A percentile compares a stretch with the other conserved stretches of the same genome.
Evolutionary conservation across 2,888 invertebrate genomes (phyloP).

Genomic region (Sicus ferrugineus): DNA sequence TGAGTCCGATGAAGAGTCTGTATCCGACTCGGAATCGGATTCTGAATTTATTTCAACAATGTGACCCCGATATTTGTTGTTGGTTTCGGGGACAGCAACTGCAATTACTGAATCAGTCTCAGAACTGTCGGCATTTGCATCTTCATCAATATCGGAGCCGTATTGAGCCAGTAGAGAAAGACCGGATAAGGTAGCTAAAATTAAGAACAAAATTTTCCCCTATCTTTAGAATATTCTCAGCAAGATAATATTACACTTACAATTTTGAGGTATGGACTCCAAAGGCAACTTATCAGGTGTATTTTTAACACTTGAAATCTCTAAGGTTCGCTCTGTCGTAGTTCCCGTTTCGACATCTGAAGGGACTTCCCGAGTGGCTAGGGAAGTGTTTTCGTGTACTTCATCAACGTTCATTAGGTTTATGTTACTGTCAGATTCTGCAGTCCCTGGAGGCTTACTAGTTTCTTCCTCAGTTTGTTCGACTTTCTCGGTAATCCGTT

Average conservation of each 20-base stretch:
- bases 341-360: no score
- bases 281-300: no score
- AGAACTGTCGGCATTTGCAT: conserved; percentile 20
- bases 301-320: neutral
- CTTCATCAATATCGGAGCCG: conserved; percentile 47
- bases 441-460: no score
- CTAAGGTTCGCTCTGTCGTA: no score
- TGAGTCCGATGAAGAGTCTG: conserved; percentile 41
- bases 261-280: neutral
- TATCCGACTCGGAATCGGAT: conserved; percentile 44
- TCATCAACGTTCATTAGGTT: no score
- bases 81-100: conserved; percentile 44
- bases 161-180: conserved; percentile 56
- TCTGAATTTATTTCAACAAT: conserved; percentile 52
- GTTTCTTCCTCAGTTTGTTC: no score
- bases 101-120: conserved; percentile 54
- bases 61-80: conserved; percentile 46
- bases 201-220: neutral
- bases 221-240: neutral
- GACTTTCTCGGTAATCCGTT: no score
- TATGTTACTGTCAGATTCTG: no score
- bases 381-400: no score
- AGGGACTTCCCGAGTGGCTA: no score
- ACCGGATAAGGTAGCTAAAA: conserved; percentile 38
- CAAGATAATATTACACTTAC: neutral